Percentiles rank a stretch among this genome's conserved stretches.
Evolutionary conservation across 1,140 invertebrate genomes (phyloP).

Genomic region (Saccostrea cuccullata): DNA sequence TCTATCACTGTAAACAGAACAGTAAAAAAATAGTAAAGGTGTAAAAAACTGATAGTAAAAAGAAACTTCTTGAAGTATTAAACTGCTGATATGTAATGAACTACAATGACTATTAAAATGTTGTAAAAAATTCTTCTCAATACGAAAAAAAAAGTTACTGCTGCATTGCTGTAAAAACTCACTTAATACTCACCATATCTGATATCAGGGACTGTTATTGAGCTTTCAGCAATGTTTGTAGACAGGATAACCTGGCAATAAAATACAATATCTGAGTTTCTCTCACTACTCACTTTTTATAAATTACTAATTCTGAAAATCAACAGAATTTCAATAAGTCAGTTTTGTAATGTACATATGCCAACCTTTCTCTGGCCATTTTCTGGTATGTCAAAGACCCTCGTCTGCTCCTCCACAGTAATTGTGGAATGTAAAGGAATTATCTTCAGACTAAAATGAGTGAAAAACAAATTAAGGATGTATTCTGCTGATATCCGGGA

Average conservation of each 20-base stretch:
- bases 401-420: constrained; percentile 74
- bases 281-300: neutral
- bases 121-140: neutral
- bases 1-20: constrained; percentile 89
- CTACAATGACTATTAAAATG: too few species aligned
- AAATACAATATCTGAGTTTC: neutral
- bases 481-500: too few species aligned
- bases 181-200: constrained; percentile 84
- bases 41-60: too few species aligned
- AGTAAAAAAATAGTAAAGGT: neutral
- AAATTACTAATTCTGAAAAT: neutral
- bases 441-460: constrained; percentile 63
- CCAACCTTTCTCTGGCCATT: constrained; percentile 74
- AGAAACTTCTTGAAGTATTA: too few species aligned
- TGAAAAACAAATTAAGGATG: neutral
- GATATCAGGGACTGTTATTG: constrained; percentile 83
- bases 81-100: too few species aligned
- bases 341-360: neutral
- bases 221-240: constrained; percentile 79
- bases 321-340: neutral
- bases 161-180: neutral
- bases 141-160: neutral
- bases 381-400: constrained; percentile 70
- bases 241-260: constrained; percentile 76
- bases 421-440: constrained; percentile 77